phyloP scores from a whole-genome alignment of 2,797 vertebrate species.

The Semaprochilodus insignis region DNA sequence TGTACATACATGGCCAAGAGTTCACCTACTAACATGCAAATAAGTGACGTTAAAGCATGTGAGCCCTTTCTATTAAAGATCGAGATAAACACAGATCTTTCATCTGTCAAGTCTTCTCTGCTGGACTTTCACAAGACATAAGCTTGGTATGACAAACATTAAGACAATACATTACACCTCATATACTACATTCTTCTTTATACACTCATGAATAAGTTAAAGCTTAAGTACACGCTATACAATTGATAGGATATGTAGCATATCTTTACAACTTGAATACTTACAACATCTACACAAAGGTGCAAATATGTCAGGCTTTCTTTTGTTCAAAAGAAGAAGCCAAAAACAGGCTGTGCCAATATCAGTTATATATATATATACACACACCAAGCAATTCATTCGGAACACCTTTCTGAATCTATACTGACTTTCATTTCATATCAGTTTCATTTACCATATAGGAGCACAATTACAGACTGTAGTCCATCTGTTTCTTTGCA shows the following conservation, averaged over 20 bases:
- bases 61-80: background rate
- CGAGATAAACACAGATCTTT: background rate
- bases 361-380: too few species aligned
- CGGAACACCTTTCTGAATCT: too few species aligned
- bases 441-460: too few species aligned
- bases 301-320: conserved; percentile 13
- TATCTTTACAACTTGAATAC: conserved; percentile 24
- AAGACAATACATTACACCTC: background rate
- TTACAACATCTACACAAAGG: conserved; percentile 23
- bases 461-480: too few species aligned
- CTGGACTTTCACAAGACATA: background rate
- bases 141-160: background rate
- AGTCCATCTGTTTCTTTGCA: too few species aligned
- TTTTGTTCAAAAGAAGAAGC: background rate
- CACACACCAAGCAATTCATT: too few species aligned
- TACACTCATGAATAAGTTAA: conserved; percentile 71
- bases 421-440: too few species aligned
- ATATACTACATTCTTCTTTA: background rate
- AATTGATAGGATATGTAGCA: background rate
- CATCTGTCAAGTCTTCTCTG: background rate
- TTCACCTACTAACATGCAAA: background rate
- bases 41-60: background rate
- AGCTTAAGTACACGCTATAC: conserved; percentile 46
- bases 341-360: too few species aligned
- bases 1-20: background rate